Base-by-base conservation (phyloP, 2,113 vertebrate genomes). In the Ciconia stormi region DNA sequence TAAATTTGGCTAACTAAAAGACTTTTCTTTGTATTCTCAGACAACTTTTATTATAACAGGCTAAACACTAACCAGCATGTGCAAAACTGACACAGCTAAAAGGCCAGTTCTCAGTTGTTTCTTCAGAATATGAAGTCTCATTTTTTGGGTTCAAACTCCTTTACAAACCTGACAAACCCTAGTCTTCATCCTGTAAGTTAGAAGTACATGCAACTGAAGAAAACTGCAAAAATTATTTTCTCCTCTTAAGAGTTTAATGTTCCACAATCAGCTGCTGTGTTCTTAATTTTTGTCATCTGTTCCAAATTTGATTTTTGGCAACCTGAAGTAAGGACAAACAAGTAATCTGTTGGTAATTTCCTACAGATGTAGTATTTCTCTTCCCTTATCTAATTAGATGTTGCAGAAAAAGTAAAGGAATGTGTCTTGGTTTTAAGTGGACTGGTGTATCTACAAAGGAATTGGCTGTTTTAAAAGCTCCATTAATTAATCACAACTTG, bases 261-360 rank as follows among this genome's bases (percentile, higher is more conserved):
- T 87, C 69, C 53, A 65, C 25, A 87, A 38, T 16, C 10, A 1
- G 34, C 21, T 26, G 61, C 22, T 85, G 20, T 80, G 34, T 49
- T 94, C 83, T 63, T 87, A 65, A 91, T 94, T 94, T 94, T 78
- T 93, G 69, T 76, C 83, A 97, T 89, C 61, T 96, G 87, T 72
- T 92, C 16, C 58, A 87, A 89, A 89, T 94, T 83, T 89, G 7
- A 7, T 52, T 96, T 96, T 89, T 87, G 94, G 95, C 91, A 91
- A 69, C 16, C 5, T 76, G 32, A 83, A 69, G 22, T 53, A 90
- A 67, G 20, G 61, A 92, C 42, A 83, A 95, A 94, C 63, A 81
- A 89, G 22, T 67, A 89, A 95, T 78, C 27, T 84, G 72, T 55
- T 89, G 62, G 32, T 95, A 90, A 95, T 93, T 94, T 96, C 42